Base-by-base conservation (phyloP, 2,888 invertebrate genomes). In the Sarcophaga subvicina region DNA sequence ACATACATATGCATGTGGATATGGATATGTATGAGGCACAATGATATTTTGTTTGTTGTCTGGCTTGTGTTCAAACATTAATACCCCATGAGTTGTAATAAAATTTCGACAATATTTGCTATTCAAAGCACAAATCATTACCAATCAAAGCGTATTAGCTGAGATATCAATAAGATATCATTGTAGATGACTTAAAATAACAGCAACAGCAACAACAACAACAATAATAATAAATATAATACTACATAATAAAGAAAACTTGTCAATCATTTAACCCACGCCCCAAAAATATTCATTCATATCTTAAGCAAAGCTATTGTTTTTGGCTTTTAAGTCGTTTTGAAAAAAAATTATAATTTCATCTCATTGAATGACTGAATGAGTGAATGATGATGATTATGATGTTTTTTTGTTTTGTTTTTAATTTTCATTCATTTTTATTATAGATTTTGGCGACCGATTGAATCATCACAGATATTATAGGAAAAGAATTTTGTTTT, bases 71-170 rank as follows among this genome's bases (percentile, higher is more conserved):
- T 49, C 14, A 49, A 49, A 49, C 49, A 49, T 14, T 4, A 49
- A 49, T 49, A 49, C 1, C 37, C 37, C 6, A 37, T 37, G 37
- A 37, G 37, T 6, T 37, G 14, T 49, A 49, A 49, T 14, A 49
- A 49, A 49, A 49, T 49, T 49, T 49, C 4, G 11, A 49, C 14
- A 49, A 49, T 49, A 49, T 49, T 59, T 70, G 17, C 63, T 73
- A 73, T 72, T 77, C 77, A 69, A 73, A 69, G 25, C 79, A 73
- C 71, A 80, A 60, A 66, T 66, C 75, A 72, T 70, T 64, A 49
- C 76, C 59, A 80, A 80, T 80, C 66, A 76, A 71, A 71, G 69
- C 49, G 69, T 59, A 79, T 75, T 75, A 75, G 67, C 59, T 75
- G 63, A 63, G 45, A 69, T 77, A 78, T 78, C 71, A 79, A 79